A percentile compares a stretch with the other conserved stretches of the same genome.
Evolutionary conservation across 2,797 vertebrate species (phyloP).

Genomic region (Peromyscus melanophrys): DNA sequence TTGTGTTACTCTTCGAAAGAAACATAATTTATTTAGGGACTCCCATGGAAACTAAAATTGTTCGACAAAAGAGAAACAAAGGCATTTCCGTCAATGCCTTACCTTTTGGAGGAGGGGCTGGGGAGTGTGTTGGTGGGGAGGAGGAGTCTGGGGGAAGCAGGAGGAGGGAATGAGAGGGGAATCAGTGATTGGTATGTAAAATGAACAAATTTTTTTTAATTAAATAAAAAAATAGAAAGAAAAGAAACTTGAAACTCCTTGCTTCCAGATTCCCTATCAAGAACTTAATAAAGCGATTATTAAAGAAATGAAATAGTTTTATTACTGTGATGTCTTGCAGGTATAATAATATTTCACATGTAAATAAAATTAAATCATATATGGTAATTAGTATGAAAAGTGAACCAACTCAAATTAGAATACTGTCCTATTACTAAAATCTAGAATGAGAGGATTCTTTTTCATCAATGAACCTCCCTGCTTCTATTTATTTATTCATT

Average conservation of each 20-base stretch:
- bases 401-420: conserved; percentile 46
- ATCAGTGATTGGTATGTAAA: too few relatives aligned
- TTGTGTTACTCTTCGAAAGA: conserved; percentile 4
- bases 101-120: too few relatives aligned
- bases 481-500: neutral
- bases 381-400: conserved; percentile 37
- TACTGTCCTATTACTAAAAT: conserved; percentile 57
- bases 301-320: conserved; percentile 62
- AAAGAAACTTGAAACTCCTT: neutral
- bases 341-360: conserved; percentile 47
- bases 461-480: neutral
- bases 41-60: conserved; percentile 35
- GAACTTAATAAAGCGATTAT: conserved; percentile 5
- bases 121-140: too few relatives aligned
- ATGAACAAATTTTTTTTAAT: too few relatives aligned
- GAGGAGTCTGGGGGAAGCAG: too few relatives aligned
- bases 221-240: too few relatives aligned
- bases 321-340: neutral
- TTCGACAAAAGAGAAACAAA: neutral
- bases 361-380: conserved; percentile 59
- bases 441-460: neutral
- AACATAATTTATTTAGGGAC: conserved; percentile 32
- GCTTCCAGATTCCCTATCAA: conserved; percentile 22
- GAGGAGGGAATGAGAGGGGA: too few relatives aligned
- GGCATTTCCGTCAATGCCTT: neutral